Evolutionary conservation across 2,888 invertebrate genomes (phyloP).

Genomic region (Leptinotarsa rubiginosa): DNA sequence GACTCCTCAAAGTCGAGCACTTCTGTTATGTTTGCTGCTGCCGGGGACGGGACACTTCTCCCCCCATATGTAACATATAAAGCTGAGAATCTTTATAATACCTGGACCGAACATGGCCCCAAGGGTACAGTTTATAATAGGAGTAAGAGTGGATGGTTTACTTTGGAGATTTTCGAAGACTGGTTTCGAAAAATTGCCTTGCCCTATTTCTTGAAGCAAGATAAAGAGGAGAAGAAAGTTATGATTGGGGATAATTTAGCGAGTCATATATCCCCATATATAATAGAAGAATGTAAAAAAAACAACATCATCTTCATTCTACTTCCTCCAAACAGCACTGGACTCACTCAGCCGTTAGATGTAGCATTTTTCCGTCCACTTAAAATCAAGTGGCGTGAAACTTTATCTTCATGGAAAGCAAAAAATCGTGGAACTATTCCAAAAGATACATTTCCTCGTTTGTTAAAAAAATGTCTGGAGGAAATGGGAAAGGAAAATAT

Average conservation of each 20-base stretch:
- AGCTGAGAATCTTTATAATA: slow-evolving; percentile 22
- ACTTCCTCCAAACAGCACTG: slow-evolving; percentile 52
- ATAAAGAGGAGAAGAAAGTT: slow-evolving; percentile 30
- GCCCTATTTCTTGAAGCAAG: slow-evolving; percentile 29
- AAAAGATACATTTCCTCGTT: slow-evolving; percentile 20
- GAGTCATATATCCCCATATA: slow-evolving; percentile 23
- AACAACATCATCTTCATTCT: slow-evolving; percentile 54
- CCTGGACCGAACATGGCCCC: slow-evolving; percentile 23
- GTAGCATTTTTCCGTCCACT: slow-evolving; percentile 30
- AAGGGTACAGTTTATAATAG: slow-evolving; percentile 17
- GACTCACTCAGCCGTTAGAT: slow-evolving; percentile 52
- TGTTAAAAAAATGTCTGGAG: slow-evolving; percentile 23
- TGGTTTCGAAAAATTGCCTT: slow-evolving; percentile 33
- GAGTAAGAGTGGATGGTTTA: slow-evolving; percentile 21
- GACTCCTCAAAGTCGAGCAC: slow-evolving; percentile 23
- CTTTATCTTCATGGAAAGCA: slow-evolving; percentile 8
- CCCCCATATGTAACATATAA: slow-evolving; percentile 14
- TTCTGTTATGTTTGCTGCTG: slow-evolving; percentile 21
- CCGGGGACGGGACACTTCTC: slow-evolving; percentile 8
- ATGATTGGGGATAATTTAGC: slow-evolving; percentile 24
- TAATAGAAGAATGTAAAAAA: slow-evolving; percentile 27
- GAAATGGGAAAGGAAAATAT: slow-evolving; percentile 23
- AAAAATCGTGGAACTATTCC: slow-evolving; percentile 18
- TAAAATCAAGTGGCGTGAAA: slow-evolving; percentile 17
- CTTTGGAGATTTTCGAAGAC: slow-evolving; percentile 31